Conservation (phyloP, 2,113 vertebrate species). For the Lophius piscatorius region DNA sequence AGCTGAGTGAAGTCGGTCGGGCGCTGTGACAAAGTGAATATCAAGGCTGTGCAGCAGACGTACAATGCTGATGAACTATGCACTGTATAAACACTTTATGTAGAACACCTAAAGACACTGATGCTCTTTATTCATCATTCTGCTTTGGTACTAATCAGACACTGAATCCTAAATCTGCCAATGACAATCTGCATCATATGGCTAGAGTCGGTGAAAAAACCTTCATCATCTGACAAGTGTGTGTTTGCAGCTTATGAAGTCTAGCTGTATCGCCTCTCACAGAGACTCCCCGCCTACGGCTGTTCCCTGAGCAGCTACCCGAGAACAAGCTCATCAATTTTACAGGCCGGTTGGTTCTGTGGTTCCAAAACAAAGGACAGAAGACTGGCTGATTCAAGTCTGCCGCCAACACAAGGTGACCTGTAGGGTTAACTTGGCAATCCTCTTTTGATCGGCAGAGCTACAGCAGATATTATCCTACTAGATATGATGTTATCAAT, state of each 20-base stretch:
- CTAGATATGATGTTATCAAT: background rate
- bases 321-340: slow-evolving; percentile 75
- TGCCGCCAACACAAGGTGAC: slow-evolving; percentile 15
- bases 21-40: slow-evolving; percentile 2
- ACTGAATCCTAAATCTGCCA: background rate
- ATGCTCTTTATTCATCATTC: slow-evolving; percentile 27
- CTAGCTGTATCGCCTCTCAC: slow-evolving; percentile 56
- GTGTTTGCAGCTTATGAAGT: slow-evolving; percentile 34
- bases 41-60: slow-evolving; percentile 3
- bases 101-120: slow-evolving; percentile 10
- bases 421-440: slow-evolving; percentile 29
- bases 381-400: slow-evolving; percentile 12
- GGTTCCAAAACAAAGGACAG: slow-evolving; percentile 67
- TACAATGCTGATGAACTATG: slow-evolving; percentile 38
- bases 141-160: background rate
- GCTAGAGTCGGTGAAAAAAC: too few species aligned
- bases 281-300: slow-evolving; percentile 54
- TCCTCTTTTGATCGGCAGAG: background rate
- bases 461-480: slow-evolving; percentile 3
- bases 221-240: slow-evolving; percentile 40
- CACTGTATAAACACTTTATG: slow-evolving; percentile 41
- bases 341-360: slow-evolving; percentile 54
- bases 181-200: slow-evolving; percentile 6
- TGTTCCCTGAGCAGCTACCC: slow-evolving; percentile 61
- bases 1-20: slow-evolving; percentile 11